Percentiles rank a stretch among this genome's conserved stretches.
These are phyloP conservation scores for Macrosoma leucophasiata DNA, from an alignment of 2,888 invertebrate genomes.

Conservation along the genomic window DNA sequence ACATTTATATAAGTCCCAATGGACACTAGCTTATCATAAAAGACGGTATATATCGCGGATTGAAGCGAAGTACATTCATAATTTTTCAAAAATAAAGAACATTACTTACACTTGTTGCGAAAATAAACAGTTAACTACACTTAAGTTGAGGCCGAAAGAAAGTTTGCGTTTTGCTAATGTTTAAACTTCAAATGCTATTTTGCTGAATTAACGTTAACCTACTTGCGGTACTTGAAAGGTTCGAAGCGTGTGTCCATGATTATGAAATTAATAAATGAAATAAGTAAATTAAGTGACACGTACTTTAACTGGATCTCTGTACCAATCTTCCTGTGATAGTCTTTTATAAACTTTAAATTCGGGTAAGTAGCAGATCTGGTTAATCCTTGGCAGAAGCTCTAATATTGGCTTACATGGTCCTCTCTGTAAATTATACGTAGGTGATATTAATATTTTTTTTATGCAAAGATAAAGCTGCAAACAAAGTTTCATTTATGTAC, in stretches of 20 bases:
- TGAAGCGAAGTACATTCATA: no score
- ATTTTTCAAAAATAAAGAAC: conserved; percentile 3
- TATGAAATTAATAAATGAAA: neutral
- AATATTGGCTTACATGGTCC: conserved; percentile 43
- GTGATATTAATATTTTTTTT: no score
- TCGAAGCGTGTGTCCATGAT: neutral
- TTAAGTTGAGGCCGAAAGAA: neutral
- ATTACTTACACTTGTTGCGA: neutral
- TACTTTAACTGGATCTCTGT: conserved; percentile 60
- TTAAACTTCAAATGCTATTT: neutral
- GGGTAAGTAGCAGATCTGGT: conserved; percentile 37
- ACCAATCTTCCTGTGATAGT: conserved; percentile 53
- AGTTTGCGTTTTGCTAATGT: neutral
- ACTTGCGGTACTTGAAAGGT: neutral
- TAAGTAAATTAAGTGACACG: conserved; percentile 3
- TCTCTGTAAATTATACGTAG: conserved; percentile 38
- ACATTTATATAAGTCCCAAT: no score
- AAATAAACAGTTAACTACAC: neutral
- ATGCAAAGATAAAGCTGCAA: no score
- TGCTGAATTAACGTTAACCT: neutral
- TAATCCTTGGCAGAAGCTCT: conserved; percentile 46
- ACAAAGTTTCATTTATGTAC: no score
- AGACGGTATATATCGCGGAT: no score
- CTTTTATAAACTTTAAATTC: conserved; percentile 51
- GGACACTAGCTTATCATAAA: no score